A percentile compares a stretch with the other conserved stretches of the same genome.
phyloP scores from a whole-genome alignment of 2,797 vertebrate genomes.

The Threskiornis aethiopicus region DNA sequence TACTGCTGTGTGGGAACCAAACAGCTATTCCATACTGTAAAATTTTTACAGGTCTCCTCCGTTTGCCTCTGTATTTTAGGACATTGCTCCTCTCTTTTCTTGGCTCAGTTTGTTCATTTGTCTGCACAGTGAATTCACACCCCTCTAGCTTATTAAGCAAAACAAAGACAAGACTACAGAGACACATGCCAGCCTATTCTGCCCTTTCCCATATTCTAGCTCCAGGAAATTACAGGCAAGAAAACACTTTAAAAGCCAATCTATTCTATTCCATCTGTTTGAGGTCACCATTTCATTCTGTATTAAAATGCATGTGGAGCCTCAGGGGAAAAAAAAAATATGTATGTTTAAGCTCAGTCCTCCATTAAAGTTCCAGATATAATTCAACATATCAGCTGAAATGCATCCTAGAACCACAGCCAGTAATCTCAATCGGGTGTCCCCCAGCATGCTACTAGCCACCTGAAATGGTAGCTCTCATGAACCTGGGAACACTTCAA shows the following conservation, averaged over 20 bases:
- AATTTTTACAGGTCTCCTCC: background rate
- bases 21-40: background rate
- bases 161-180: background rate
- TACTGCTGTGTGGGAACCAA: background rate
- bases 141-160: background rate
- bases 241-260: background rate
- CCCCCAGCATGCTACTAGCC: background rate
- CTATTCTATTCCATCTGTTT: background rate
- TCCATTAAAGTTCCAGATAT: background rate
- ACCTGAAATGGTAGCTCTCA: background rate
- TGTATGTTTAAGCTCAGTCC: background rate
- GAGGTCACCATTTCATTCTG: background rate
- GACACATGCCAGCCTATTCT: background rate
- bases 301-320: background rate
- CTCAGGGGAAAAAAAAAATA: background rate
- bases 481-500: background rate
- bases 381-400: background rate
- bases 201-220: background rate
- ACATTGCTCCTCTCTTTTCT: background rate
- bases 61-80: background rate
- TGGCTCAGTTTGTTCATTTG: background rate
- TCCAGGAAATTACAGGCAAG: background rate
- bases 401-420: background rate
- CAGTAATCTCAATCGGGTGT: background rate
- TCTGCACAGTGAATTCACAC: background rate